Evolutionary conservation across 2,888 invertebrate genomes (phyloP), one percentile per base, ranked within the genome.

Genomic region (Harpagoxenus sublaevis): DNA sequence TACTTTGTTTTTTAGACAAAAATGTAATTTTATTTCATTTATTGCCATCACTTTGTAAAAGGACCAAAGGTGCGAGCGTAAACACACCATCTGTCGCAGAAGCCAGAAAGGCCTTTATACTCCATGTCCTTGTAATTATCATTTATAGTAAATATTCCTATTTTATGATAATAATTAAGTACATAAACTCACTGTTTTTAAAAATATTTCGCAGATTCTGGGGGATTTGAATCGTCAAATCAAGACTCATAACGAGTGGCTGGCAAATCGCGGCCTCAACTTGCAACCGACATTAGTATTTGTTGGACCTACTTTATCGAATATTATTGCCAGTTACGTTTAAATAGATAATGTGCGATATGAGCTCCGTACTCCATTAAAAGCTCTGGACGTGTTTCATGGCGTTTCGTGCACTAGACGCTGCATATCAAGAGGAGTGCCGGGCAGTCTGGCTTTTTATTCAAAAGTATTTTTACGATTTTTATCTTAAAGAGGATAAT

Each of bases 291-390:
- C n/a, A 6, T 70, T 70, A 35, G 0, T 70, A 51, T 51, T 70
- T 70, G 12, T 70, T 53, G 51, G 51, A 51, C 51, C 51, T n/a
- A 12, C 68, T 35, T 70, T 70, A 35, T 18, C 12, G n/a, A 70
- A 70, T 53, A 70, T 70, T 51, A 70, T 51, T 51, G 68, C 68
- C n/a, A 70, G 31, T 51, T 70, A 70, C 1, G 51, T 70, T 35
- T 35, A 70, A 12, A 70, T 70, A 51, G 51, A 53, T 70, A 10
- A 5, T 51, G 51, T 70, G 0, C 4, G 68, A 1, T 70, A 53
- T 51, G 5, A 70, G 12, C 4, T 51, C 0, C 31, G 68, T 9
- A 70, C 51, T 51, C 68, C 31, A 35, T 51, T 70, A 51, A 53
- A 53, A 51, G 68, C 68, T 35, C n/a, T 70, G 12, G 68, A 70